Percentiles rank a stretch among this genome's conserved stretches.
These are phyloP conservation scores for Drosophila parthenogenetica DNA, from an alignment of 2,888 invertebrate genomes.

Conservation along the genomic window DNA sequence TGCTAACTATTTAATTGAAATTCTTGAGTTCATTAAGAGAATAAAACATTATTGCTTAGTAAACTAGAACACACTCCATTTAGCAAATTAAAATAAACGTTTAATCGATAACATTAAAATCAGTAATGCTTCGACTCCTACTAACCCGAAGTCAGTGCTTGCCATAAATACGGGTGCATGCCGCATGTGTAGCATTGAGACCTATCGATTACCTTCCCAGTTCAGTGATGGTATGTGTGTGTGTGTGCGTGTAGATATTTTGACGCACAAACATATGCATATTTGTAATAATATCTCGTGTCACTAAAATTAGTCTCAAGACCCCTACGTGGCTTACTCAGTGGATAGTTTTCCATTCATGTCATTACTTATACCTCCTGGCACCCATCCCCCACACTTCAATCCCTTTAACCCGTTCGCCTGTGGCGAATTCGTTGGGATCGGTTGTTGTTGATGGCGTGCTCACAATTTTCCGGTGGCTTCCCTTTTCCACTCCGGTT, in stretches of 20 bases:
- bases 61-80: not conserved
- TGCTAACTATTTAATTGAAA: not conserved
- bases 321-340: slow-evolving; percentile 49
- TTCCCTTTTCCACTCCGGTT: slow-evolving; percentile 37
- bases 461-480: slow-evolving; percentile 75
- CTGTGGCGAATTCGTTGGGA: slow-evolving; percentile 15
- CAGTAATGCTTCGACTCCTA: not conserved
- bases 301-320: slow-evolving; percentile 64
- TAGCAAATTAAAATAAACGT: slow-evolving; percentile 18
- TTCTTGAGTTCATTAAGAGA: not conserved
- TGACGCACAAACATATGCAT: not conserved
- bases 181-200: slow-evolving; percentile 15
- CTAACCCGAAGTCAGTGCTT: slow-evolving; percentile 6
- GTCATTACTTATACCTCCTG: slow-evolving; percentile 55
- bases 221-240: slow-evolving; percentile 1
- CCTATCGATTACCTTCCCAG: slow-evolving; percentile 55
- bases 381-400: not conserved
- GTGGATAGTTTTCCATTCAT: slow-evolving; percentile 56
- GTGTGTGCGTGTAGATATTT: slow-evolving; percentile 6
- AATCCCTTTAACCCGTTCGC: no score
- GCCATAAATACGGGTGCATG: slow-evolving; percentile 11
- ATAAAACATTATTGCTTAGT: not conserved
- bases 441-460: slow-evolving; percentile 58
- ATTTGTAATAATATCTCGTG: slow-evolving; percentile 46
- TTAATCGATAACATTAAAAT: slow-evolving; percentile 13